Percentiles rank a stretch among this genome's conserved stretches.
These are phyloP conservation scores for Melieria crassipennis DNA, from an alignment of 2,888 invertebrate genomes.

Conservation along the genomic window DNA sequence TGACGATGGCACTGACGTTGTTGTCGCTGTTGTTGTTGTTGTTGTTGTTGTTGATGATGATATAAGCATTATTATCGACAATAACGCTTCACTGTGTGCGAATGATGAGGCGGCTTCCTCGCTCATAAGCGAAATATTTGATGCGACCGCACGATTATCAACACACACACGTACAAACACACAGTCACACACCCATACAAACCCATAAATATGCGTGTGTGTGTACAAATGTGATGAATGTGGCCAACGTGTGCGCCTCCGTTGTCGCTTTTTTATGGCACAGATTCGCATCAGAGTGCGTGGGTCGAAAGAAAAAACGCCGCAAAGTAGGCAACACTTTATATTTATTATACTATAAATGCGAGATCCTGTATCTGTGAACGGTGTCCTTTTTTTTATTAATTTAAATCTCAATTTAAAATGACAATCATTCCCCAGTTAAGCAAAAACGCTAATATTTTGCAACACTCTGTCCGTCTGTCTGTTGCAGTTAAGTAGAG, in stretches of 20 bases:
- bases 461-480: neutral
- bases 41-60: constrained; percentile 38
- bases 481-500: neutral
- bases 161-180: neutral
- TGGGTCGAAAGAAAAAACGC: neutral
- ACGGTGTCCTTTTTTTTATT: too few relatives aligned
- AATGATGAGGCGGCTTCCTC: too few relatives aligned
- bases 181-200: too few relatives aligned
- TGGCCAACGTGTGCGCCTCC: too few relatives aligned
- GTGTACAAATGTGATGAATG: neutral
- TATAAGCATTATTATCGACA: constrained; percentile 26
- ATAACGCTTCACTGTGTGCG: neutral
- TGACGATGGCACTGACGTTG: neutral
- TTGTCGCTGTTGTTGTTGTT: constrained; percentile 10
- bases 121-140: constrained; percentile 13
- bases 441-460: neutral
- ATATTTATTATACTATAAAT: too few relatives aligned
- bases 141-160: constrained; percentile 26
- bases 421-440: too few relatives aligned
- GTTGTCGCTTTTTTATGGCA: neutral
- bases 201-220: neutral
- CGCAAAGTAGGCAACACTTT: neutral
- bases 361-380: too few relatives aligned
- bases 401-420: too few relatives aligned
- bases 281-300: neutral